A percentile compares a stretch with the other conserved stretches of the same genome.
Conservation (phyloP, 1,140 invertebrate species). For the Euglossa dilemma region DNA sequence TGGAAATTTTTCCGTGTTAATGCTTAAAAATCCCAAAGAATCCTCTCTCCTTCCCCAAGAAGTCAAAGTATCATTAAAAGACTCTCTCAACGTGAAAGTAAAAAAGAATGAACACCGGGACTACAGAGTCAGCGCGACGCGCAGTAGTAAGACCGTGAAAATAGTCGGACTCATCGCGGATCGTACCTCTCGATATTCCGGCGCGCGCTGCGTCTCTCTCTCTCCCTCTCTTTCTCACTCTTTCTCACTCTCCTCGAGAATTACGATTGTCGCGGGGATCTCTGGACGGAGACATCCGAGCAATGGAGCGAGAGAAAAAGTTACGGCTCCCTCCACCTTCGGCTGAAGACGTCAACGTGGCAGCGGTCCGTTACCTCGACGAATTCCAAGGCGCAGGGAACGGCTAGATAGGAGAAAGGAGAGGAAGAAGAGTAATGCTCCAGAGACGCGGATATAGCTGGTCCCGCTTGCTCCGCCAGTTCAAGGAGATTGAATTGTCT, state of each 20-base stretch:
- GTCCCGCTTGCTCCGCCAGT: constrained; percentile 44
- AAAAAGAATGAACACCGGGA: too few species aligned
- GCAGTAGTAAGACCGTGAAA: neutral
- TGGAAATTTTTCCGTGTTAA: too few species aligned
- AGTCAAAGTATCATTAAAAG: too few species aligned
- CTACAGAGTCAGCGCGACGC: neutral
- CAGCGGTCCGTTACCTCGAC: constrained; percentile 34
- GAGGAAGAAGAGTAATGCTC: constrained; percentile 61
- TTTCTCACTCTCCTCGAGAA: constrained; percentile 29
- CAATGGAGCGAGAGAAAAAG: constrained; percentile 27
- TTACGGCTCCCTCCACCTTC: constrained; percentile 35
- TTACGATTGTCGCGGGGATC: constrained; percentile 30
- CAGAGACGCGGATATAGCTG: constrained; percentile 45
- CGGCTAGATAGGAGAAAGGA: neutral
- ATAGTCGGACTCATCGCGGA: neutral
- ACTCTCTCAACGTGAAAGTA: too few species aligned
- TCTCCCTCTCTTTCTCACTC: too few species aligned
- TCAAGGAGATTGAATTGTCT: constrained; percentile 66
- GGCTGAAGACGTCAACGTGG: constrained; percentile 25
- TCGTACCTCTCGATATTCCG: neutral
- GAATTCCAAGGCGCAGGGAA: constrained; percentile 47
- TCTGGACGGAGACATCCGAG: constrained; percentile 32
- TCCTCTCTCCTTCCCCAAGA: too few species aligned
- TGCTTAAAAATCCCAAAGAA: too few species aligned
- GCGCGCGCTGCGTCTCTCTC: neutral